phyloP scores from a whole-genome alignment of 2,113 vertebrate species.

The Elephantulus edwardii region DNA sequence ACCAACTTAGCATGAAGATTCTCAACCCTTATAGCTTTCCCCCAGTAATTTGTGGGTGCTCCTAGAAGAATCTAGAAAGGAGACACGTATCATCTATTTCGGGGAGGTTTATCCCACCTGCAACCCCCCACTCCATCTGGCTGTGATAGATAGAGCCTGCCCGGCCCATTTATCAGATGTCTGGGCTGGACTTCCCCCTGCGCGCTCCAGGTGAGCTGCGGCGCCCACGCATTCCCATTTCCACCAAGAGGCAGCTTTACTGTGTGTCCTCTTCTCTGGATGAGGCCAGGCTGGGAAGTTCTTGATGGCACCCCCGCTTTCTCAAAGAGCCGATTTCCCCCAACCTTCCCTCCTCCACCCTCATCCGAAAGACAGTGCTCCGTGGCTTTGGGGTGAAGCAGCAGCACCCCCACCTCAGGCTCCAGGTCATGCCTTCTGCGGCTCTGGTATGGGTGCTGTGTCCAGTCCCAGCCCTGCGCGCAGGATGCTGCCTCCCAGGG shows the following conservation, averaged over 20 bases:
- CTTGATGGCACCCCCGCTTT: background rate
- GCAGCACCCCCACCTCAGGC: background rate
- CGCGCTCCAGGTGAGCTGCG: background rate
- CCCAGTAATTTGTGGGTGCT: background rate
- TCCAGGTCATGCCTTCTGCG: too few relatives aligned
- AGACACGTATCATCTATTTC: background rate
- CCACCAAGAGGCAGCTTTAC: background rate
- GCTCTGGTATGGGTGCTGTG: fast-evolving
- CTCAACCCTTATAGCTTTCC: fast-evolving
- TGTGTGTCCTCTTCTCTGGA: fast-evolving
- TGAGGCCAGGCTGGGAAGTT: fast-evolving
- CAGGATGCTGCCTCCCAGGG: fast-evolving
- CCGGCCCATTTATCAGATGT: background rate
- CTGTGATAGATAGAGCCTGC: background rate
- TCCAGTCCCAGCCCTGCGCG: fast-evolving
- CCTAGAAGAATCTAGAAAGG: background rate
- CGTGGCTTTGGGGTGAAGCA: background rate
- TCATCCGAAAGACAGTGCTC: background rate
- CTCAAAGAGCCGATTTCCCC: too few relatives aligned
- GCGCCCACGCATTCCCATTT: too few relatives aligned
- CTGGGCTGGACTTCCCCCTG: background rate
- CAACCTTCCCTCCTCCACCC: fast-evolving
- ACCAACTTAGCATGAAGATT: background rate
- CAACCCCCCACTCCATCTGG: background rate
- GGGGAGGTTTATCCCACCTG: too few relatives aligned